Conservation (phyloP, 2,113 vertebrate species). For the Lagopus leucura region DNA sequence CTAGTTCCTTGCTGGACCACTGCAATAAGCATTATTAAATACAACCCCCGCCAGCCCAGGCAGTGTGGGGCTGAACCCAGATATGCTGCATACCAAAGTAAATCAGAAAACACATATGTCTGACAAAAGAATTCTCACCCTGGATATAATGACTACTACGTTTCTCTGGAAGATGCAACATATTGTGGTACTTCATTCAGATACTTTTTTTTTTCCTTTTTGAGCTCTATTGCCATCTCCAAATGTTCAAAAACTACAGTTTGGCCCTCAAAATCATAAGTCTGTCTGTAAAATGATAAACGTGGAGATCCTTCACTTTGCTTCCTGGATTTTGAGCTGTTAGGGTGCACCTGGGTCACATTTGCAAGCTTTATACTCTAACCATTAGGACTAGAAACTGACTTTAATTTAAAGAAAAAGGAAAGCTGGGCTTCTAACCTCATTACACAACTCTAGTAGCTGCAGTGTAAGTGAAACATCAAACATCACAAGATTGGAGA, state of each 20-base stretch:
- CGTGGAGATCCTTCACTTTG: slow-evolving; percentile 24
- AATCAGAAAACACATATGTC: neutral
- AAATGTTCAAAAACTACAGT: slow-evolving; percentile 43
- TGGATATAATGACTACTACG: neutral
- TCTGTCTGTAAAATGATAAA: slow-evolving; percentile 11
- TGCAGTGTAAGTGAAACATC: slow-evolving; percentile 64
- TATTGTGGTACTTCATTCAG: slow-evolving; percentile 8
- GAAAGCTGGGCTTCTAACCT: slow-evolving; percentile 64
- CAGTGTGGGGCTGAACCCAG: neutral
- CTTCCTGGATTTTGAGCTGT: slow-evolving; percentile 45
- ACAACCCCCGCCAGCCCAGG: neutral
- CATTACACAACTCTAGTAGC: slow-evolving; percentile 63
- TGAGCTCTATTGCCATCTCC: slow-evolving; percentile 9
- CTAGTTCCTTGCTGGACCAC: neutral
- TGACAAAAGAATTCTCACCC: neutral
- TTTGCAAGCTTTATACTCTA: slow-evolving; percentile 61
- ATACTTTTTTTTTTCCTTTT: neutral
- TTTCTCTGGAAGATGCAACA: slow-evolving; percentile 23
- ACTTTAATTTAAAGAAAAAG: slow-evolving; percentile 61
- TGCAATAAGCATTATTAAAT: neutral
- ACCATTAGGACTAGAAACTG: slow-evolving; percentile 55
- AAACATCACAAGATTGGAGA: slow-evolving; percentile 67
- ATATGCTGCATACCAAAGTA: neutral
- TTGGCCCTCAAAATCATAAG: slow-evolving; percentile 53
- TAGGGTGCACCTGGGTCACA: slow-evolving; percentile 56